A percentile compares a stretch with the other conserved stretches of the same genome.
Conservation (phyloP, 2,113 vertebrate species). For the Porphyrio hochstetteri region DNA sequence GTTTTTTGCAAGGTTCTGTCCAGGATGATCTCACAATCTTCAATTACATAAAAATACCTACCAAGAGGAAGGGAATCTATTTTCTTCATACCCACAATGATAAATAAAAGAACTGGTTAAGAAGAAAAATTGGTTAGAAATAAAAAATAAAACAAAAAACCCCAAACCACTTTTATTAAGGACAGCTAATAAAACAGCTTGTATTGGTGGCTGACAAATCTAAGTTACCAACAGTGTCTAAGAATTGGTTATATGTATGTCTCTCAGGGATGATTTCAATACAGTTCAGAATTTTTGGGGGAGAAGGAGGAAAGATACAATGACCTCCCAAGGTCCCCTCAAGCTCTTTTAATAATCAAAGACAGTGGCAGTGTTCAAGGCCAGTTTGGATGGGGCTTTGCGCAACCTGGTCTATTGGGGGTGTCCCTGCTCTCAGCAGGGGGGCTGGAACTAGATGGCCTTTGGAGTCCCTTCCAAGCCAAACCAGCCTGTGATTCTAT, state of each 20-base stretch:
- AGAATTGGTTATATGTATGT: not conserved
- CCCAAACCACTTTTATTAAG: not conserved
- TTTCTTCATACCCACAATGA: not conserved
- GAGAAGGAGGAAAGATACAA: not conserved
- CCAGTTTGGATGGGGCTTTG: no score
- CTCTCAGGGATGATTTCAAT: not conserved
- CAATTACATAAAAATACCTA: not conserved
- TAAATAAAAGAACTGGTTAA: not conserved
- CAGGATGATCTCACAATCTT: not conserved
- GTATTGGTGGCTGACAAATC: not conserved
- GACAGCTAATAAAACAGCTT: not conserved
- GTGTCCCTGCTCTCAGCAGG: no score
- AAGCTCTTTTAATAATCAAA: not conserved
- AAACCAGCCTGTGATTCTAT: no score
- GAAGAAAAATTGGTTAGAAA: not conserved
- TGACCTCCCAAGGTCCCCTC: not conserved
- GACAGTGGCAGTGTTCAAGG: no score
- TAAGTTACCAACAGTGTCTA: not conserved
- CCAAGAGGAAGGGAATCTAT: not conserved
- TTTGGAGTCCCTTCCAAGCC: no score
- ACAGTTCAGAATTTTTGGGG: rapidly evolving
- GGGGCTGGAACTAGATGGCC: no score
- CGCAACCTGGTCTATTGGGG: no score
- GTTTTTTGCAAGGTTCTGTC: not conserved
- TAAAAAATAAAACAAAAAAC: not conserved